A percentile compares a stretch with the other conserved stretches of the same genome.
phyloP scores from a whole-genome alignment of 2,888 invertebrate species.

The Podotricha telesiphe region DNA sequence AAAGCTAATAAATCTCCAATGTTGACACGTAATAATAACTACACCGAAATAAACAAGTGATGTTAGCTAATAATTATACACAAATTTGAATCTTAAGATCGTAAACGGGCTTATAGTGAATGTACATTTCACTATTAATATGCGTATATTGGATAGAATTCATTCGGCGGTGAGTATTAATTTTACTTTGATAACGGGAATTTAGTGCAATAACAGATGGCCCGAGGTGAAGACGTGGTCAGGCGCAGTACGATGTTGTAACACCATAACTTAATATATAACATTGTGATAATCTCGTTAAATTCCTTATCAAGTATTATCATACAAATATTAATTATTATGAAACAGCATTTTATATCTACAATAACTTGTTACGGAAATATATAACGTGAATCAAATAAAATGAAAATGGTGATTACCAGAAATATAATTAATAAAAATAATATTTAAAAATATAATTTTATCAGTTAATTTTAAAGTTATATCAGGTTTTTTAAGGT shows the following conservation, averaged over 20 bases:
- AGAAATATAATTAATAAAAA: background rate
- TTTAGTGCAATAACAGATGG: slow-evolving; percentile 55
- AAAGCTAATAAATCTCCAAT: slow-evolving; percentile 60
- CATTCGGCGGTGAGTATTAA: slow-evolving; percentile 61
- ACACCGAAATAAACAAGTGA: slow-evolving; percentile 62
- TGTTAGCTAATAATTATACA: slow-evolving; percentile 67
- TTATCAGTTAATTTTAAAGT: no score
- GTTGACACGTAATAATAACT: slow-evolving; percentile 52
- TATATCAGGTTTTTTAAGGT: no score
- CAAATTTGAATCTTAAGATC: slow-evolving; percentile 59
- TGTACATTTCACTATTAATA: slow-evolving; percentile 69
- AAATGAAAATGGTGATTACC: background rate
- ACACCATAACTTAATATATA: slow-evolving; percentile 34
- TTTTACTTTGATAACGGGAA: slow-evolving; percentile 67
- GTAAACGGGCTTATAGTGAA: slow-evolving; percentile 59
- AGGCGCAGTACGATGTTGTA: slow-evolving; percentile 45
- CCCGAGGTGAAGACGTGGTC: slow-evolving; percentile 44
- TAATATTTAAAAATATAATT: background rate
- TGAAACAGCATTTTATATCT: background rate
- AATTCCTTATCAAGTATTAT: slow-evolving; percentile 5
- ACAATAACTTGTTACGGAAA: background rate
- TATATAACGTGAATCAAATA: background rate
- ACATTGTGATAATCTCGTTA: slow-evolving; percentile 14
- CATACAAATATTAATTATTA: background rate
- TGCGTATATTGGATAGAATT: slow-evolving; percentile 56